Conservation (phyloP, 1,140 invertebrate species). For the Trichonephila inaurata region DNA sequence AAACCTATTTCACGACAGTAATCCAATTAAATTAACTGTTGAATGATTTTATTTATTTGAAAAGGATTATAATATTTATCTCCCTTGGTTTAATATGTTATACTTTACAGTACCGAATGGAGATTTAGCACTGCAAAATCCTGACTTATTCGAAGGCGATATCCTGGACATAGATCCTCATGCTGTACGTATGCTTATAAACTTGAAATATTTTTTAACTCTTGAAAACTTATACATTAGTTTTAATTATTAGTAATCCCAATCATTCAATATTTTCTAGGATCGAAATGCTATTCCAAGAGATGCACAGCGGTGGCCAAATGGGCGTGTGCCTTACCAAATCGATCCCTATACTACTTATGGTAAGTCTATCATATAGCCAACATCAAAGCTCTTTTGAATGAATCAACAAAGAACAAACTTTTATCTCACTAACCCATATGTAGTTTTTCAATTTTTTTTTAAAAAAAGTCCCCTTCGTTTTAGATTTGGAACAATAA, state of each 20-base stretch:
- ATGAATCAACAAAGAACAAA: too few relatives aligned
- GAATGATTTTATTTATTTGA: neutral
- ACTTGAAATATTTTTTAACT: neutral
- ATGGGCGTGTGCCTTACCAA: constrained; percentile 80
- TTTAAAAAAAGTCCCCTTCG: too few relatives aligned
- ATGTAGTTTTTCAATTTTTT: too few relatives aligned
- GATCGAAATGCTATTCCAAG: constrained; percentile 79
- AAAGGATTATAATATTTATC: neutral
- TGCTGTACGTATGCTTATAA: neutral
- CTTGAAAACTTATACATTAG: neutral
- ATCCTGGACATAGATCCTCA: constrained; percentile 22
- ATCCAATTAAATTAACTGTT: too few relatives aligned
- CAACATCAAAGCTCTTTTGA: too few relatives aligned
- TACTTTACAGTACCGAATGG: neutral
- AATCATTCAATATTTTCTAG: constrained; percentile 42
- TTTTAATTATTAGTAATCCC: neutral
- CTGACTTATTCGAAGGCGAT: constrained; percentile 67
- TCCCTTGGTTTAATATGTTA: neutral
- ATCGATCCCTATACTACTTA: constrained; percentile 78
- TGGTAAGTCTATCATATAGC: neutral
- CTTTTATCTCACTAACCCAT: too few relatives aligned
- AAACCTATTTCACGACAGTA: neutral
- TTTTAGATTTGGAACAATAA: neutral
- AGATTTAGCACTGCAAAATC: constrained; percentile 63
- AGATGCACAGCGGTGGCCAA: constrained; percentile 79